Base-by-base conservation (phyloP, 2,113 vertebrate genomes). In the Oostethus manadensis region DNA sequence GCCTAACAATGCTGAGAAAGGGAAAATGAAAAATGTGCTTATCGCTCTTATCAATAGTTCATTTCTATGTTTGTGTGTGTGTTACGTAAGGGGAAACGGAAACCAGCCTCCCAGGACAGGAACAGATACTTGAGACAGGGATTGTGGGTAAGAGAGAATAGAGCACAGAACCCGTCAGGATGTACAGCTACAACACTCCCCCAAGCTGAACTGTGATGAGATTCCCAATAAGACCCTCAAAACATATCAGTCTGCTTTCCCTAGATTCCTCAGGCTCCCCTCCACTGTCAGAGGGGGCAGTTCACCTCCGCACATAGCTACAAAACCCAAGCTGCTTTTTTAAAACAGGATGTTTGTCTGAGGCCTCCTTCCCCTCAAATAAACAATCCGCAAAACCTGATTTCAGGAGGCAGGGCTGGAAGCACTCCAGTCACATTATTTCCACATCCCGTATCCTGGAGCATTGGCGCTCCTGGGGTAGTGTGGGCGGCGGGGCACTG, bases 271-370 rank as follows among this genome's bases (percentile, higher is more conserved):
- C 60, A 70, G 65, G 79, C 75, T 66, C 81, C 80, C 78, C 62
- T 22, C 73, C 62, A 2, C 79, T 77, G 83, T 88, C 87, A 86
- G 86, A 89, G 85, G 79, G 38, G 82, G 78, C 84, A 87, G 87
- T 84, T 85, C 83, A 87, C 85, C 71, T 80, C 86, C 71, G 48
- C 51, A 60, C 70, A 74, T 78, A 70, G 84, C 69, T 86, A 88
- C 84, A 83, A 88, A 88, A 88, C 78, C 78, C 77, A 84, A 89
- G 79, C 66, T 35, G 86, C 80, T 87, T 89, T 87, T 42, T 90
- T 89, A 91, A 94, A 93, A 92, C 92, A 95, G 92, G 92, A 94
- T 92, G 93, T 92, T 93, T 93, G 91, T 89, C 89, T 80, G 89
- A 90, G 88, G 90, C 89, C 87, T 91, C 89, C 90, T 89, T 90